Evolutionary conservation across 2,888 invertebrate species (phyloP), one percentile per base, ranked within the genome.

Genomic region (Habroteleia sp.): DNA sequence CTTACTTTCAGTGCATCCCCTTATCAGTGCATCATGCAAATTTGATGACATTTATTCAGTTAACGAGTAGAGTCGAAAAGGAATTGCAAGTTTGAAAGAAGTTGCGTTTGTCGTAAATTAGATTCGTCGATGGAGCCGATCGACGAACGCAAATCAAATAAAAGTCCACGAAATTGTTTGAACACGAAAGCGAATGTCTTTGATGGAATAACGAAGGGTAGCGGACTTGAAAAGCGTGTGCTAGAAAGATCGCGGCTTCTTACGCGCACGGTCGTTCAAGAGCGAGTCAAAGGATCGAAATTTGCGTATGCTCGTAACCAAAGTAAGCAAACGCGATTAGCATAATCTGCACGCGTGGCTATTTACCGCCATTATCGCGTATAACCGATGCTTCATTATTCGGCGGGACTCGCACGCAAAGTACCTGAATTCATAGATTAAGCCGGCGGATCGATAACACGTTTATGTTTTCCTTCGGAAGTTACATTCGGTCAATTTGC

Each of bases 401-500:
- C 33, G 39, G 37, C 33, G 39, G 37, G 48, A 42, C 71, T 37
- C 41, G 48, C 60, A 60, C 69, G 69, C 50, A 46, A 56, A 71
- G 44, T 37, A 54, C 39, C 44, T 46, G 41, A 72, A 72, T 72
- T 72, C 63, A 37, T 56, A 56, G 52, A 63, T 63, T 42, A 52
- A 60, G 62, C 27, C 35, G 37, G n/a, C 20, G 39, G 71, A 56
- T 72, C 71, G 71, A 72, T 63, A 63, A 72, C 35, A 56, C 63
- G 63, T 63, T 71, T 71, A 71, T 54, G 62, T 62, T 71, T 71
- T 62, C 60, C 71, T 46, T 63, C 46, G 42, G 31, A 71, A 62
- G 62, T 54, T 35, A 17, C 44, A 37, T 17, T 50, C 50, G 58
- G 39, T 27, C 69, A 62, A 69, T 69, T 69, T 69, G 69, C 69